Conservation (phyloP, 37 sponge, comb jelly and placozoan species). For the Lycopodina hypogea region DNA sequence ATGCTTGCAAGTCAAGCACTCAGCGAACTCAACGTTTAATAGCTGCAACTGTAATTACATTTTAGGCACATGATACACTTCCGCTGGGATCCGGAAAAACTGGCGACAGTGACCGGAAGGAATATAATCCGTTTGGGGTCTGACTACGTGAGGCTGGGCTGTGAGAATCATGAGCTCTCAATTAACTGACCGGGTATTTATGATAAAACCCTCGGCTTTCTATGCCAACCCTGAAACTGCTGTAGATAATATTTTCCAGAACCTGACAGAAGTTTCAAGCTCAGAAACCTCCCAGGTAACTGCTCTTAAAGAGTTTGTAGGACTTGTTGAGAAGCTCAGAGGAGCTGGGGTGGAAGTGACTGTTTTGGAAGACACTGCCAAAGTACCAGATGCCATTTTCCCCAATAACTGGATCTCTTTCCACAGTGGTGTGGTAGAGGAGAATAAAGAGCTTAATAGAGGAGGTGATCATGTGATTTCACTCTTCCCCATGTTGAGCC, state of each 20-base stretch:
- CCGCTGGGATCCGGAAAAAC: no score
- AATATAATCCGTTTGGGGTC: no score
- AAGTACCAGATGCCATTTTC: constrained; percentile 59
- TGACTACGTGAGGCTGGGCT: no score
- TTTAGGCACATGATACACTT: no score
- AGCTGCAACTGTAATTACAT: no score
- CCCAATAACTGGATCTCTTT: constrained; percentile 88
- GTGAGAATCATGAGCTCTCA: constrained; percentile 12
- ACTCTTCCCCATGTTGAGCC: constrained; percentile 70
- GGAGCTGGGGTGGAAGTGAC: constrained; percentile 19
- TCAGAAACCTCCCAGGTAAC: background rate
- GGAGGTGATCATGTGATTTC: constrained; percentile 5
- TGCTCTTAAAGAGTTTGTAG: constrained; percentile 59
- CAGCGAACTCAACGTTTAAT: no score
- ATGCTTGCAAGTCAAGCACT: no score
- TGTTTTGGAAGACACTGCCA: constrained; percentile 34
- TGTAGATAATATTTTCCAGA: constrained; percentile 63
- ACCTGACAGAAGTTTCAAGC: background rate
- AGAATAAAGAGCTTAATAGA: background rate
- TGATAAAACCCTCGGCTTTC: constrained; percentile 62
- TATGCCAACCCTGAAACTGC: constrained; percentile 52
- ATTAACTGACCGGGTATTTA: constrained; percentile 40
- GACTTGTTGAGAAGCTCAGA: constrained; percentile 29
- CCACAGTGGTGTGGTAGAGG: constrained; percentile 15
- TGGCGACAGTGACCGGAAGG: no score